Evolutionary conservation across 23 tunicate species (phyloP).

Genomic region (Aplidium turbinatum): DNA sequence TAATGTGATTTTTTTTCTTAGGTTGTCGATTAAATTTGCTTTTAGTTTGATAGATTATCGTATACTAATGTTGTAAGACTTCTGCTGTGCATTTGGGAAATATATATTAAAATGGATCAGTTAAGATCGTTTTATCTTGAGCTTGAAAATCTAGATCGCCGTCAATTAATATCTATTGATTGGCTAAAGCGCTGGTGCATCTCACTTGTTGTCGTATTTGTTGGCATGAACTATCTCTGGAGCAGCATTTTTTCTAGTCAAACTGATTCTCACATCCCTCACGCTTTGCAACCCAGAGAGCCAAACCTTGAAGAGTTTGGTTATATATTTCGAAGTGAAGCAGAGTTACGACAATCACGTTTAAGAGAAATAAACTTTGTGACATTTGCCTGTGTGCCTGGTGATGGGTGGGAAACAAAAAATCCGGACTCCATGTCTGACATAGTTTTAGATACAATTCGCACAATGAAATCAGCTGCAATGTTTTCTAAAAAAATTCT

Average conservation of each 20-base stretch:
- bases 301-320: slow-evolving; percentile 1
- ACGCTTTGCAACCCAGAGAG: slow-evolving; percentile 20
- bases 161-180: slow-evolving; percentile 31
- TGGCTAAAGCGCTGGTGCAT: slow-evolving; percentile 52
- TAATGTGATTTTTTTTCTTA: too few relatives aligned
- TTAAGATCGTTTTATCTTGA: slow-evolving; percentile 21
- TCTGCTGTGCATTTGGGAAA: too few relatives aligned
- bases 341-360: slow-evolving; percentile 43
- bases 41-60: too few relatives aligned
- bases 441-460: slow-evolving; percentile 26
- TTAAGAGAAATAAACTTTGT: slow-evolving; percentile 61
- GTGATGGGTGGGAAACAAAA: neutral
- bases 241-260: slow-evolving; percentile 31
- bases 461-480: slow-evolving; percentile 66
- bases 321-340: slow-evolving; percentile 20
- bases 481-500: slow-evolving; percentile 51
- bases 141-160: slow-evolving; percentile 48
- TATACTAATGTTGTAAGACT: too few relatives aligned
- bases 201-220: slow-evolving; percentile 31
- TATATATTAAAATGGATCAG: too few relatives aligned
- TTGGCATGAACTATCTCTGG: slow-evolving; percentile 37
- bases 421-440: neutral
- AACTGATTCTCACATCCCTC: slow-evolving; percentile 27
- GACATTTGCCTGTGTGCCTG: slow-evolving; percentile 31
- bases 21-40: too few relatives aligned